These are phyloP conservation scores for Mobula birostris DNA, from an alignment of 2,113 vertebrate genomes.

Conservation along the genomic window DNA sequence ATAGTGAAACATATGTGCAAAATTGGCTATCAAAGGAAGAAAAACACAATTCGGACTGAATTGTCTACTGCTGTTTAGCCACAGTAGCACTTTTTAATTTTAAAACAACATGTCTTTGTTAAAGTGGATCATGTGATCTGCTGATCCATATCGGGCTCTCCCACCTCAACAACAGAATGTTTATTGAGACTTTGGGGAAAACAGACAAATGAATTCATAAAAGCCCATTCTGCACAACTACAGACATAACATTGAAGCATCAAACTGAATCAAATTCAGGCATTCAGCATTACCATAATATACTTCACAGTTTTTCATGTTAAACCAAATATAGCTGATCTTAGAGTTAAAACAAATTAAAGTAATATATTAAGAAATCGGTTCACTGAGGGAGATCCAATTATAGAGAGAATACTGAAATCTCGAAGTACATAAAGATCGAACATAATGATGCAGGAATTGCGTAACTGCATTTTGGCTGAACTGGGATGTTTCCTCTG, in stretches of 20 bases:
- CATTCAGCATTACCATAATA: neutral
- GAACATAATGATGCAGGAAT: neutral
- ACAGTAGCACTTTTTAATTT: neutral
- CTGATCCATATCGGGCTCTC: neutral
- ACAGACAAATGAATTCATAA: neutral
- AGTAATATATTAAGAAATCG: neutral
- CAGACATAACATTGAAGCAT: neutral
- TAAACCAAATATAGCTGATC: neutral
- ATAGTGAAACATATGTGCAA: neutral
- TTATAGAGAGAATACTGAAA: too few relatives aligned
- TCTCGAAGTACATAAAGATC: neutral
- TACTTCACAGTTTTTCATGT: neutral
- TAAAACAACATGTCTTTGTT: slow-evolving; percentile 10
- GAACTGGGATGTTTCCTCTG: neutral
- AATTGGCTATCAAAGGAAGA: neutral
- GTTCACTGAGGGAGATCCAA: neutral
- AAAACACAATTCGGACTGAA: neutral
- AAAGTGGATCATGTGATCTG: neutral
- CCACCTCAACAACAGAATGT: neutral
- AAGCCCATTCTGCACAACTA: neutral
- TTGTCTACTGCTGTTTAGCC: neutral
- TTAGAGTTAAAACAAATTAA: neutral
- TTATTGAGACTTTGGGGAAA: neutral
- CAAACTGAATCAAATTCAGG: neutral
- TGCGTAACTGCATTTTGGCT: neutral